Evolutionary conservation across 2,113 vertebrate species (phyloP), one percentile per base, ranked within the genome.

Genomic region (Mionectes macconnelli): DNA sequence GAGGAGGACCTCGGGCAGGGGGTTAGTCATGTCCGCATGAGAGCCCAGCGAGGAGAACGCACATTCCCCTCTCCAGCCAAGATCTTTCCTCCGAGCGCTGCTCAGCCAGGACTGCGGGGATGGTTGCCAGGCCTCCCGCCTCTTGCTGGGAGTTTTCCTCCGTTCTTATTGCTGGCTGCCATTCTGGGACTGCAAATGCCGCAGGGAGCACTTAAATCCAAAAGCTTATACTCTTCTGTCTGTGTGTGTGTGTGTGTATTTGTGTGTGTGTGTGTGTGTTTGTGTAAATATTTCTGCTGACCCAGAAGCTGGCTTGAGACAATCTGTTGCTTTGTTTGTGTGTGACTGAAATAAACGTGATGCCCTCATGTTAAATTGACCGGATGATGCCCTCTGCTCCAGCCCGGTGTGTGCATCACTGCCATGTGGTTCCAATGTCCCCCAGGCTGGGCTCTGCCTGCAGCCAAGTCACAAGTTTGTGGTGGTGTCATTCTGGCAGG

Each of bases 101-200:
- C 93, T 87, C 20, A 4, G 84, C 93, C 73, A 40, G 89, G 39
- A 35, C 53, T 7, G 20, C 5, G 9, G 11, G 1, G 76, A 63
- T n/a, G 31, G 40, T 84, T 67, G 80, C 86, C 90, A 82, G 89
- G 89, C 72, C 90, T 86, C 82, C 93, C 3, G 30, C 23, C 33
- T 67, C 76, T 80, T n/a, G 39, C 74, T 66, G 94, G 75, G 94
- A 95, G 72, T 81, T 88, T 56, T 95, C 68, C 86, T 87, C 17
- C 0, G 19, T 73, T 84, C 52, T 84, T n/a, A 50, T 80, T 0
- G 1, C 90, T 90, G 88, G 79, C 89, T 94, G 91, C 91, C 62
- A 10, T 91, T 94, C 91, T 31, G 70, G 86, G 79, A 62, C 7
- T 7, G 67, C 3, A 2, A 84, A 64, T 56, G 15, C 93, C 73